phyloP scores from a whole-genome alignment of 2,888 invertebrate species.

The Petrophora chlorosata region DNA sequence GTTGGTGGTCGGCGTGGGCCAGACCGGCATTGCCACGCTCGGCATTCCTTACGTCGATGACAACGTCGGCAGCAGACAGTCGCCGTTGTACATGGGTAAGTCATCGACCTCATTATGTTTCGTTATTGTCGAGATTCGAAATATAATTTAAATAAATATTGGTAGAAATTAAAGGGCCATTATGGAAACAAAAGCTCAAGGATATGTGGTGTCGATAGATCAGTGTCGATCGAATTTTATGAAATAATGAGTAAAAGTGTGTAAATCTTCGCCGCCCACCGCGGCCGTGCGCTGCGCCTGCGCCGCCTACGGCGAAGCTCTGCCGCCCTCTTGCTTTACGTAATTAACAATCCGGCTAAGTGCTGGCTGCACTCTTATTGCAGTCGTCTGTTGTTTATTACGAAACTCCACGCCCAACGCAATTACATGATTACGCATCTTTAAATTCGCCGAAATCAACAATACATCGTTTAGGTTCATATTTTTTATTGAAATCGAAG shows the following conservation, averaged over 20 bases:
- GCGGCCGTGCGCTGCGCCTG: slow-evolving; percentile 52
- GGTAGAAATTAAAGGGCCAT: no score
- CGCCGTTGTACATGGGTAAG: slow-evolving; percentile 95
- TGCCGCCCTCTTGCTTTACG: slow-evolving; percentile 51
- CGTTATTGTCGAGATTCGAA: no score
- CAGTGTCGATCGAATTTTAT: no score
- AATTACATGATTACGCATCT: slow-evolving; percentile 36
- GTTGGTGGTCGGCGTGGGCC: slow-evolving; percentile 95
- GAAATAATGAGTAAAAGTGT: no score
- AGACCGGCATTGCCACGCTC: slow-evolving; percentile 95
- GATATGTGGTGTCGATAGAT: no score
- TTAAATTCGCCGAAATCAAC: slow-evolving; percentile 33
- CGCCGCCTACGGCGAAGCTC: slow-evolving; percentile 44
- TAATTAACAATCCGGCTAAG: slow-evolving; percentile 50
- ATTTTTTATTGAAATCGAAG: slow-evolving; percentile 12
- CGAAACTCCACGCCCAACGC: slow-evolving; percentile 24
- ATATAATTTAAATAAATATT: no score
- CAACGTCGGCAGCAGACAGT: slow-evolving; percentile 95
- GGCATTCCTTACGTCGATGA: slow-evolving; percentile 97
- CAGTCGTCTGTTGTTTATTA: slow-evolving; percentile 31
- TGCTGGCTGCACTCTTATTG: slow-evolving; percentile 42
- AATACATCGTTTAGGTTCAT: slow-evolving; percentile 17
- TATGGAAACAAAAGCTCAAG: no score
- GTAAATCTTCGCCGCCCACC: slow-evolving; percentile 55
- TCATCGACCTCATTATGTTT: no score